These are phyloP conservation scores for Rhinoraja longicauda DNA, from an alignment of 2,797 vertebrate genomes.

Conservation along the genomic window DNA sequence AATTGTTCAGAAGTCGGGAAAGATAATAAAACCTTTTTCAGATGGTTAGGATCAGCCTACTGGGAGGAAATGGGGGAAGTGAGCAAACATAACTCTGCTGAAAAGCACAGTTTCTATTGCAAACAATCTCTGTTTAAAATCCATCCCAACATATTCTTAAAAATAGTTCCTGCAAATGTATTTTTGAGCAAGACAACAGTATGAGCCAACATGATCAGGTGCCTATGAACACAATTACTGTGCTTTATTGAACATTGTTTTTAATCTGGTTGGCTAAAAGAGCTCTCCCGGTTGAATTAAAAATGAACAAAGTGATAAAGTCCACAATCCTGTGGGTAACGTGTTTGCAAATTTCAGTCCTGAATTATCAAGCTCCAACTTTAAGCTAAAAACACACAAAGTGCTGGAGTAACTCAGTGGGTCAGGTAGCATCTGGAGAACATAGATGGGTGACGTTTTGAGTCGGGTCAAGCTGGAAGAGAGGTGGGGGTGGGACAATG, in stretches of 20 bases:
- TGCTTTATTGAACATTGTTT: background rate
- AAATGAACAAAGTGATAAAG: no score
- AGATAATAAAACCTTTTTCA: background rate
- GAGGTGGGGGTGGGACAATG: no score
- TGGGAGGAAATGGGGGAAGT: background rate
- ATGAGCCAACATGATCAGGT: background rate
- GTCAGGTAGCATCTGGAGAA: no score
- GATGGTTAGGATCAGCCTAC: background rate
- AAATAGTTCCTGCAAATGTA: background rate
- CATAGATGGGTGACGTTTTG: no score
- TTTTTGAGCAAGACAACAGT: background rate
- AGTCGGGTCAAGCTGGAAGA: no score
- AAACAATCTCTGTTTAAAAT: background rate
- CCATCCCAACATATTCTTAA: background rate
- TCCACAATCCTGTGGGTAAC: no score
- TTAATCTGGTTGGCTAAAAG: background rate
- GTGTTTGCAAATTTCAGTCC: background rate
- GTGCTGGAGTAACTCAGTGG: no score
- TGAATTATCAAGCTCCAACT: no score
- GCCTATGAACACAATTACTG: background rate
- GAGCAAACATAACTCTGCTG: background rate
- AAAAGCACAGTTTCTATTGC: background rate
- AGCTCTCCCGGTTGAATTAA: no score
- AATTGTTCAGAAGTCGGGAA: background rate
- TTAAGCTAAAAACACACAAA: no score